A percentile compares a stretch with the other conserved stretches of the same genome.
Evolutionary conservation across 2,888 invertebrate species (phyloP).

Genomic region (Brenthis daphne): DNA sequence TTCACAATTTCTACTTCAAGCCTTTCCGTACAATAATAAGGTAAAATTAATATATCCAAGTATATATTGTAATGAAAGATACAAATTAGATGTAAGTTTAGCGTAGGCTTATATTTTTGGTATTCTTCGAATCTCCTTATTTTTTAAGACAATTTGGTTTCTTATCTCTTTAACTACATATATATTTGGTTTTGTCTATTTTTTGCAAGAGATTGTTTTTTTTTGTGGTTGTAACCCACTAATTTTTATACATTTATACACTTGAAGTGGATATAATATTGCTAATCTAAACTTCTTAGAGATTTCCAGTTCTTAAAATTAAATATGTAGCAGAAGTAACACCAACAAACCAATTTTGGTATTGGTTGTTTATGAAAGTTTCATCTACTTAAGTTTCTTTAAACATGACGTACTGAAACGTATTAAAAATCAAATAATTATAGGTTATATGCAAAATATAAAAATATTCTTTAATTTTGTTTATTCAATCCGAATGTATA

Average conservation of each 20-base stretch:
- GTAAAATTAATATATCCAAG: conserved; percentile 6
- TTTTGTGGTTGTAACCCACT: background rate
- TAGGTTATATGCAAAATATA: no score
- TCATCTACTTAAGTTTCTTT: no score
- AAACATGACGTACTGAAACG: no score
- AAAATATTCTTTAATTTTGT: background rate
- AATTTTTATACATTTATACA: no score
- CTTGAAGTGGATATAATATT: no score
- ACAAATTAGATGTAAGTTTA: conserved; percentile 24
- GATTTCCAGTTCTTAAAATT: no score
- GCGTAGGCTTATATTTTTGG: conserved; percentile 13
- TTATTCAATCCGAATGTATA: conserved; percentile 9
- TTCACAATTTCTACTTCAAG: conserved; percentile 9
- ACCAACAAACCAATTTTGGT: no score
- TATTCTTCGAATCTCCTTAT: conserved; percentile 4
- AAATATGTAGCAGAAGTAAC: no score
- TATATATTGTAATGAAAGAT: conserved; percentile 14
- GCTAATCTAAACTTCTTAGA: no score
- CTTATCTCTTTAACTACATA: conserved; percentile 3
- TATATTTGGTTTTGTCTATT: conserved; percentile 2
- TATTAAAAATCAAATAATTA: no score
- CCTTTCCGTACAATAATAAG: conserved; percentile 16
- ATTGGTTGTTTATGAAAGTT: no score
- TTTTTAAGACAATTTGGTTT: background rate
- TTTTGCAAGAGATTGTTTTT: background rate